Conservation (phyloP, 53 echinoderm and acorn worm genomes). For the Astropecten irregularis region DNA sequence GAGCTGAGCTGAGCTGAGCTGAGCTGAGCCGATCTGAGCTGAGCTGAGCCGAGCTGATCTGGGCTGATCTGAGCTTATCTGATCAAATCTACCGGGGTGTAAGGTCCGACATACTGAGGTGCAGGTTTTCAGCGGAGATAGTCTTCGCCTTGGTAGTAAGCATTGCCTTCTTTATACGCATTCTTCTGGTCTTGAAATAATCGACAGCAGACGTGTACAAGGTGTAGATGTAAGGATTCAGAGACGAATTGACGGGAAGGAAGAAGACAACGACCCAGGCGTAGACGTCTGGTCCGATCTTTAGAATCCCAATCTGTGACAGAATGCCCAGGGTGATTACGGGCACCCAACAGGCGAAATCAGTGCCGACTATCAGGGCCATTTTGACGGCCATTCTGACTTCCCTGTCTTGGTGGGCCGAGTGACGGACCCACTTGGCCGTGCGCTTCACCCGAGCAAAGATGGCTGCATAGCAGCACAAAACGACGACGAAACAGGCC, state of each 20-base stretch:
- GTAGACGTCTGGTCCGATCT: background rate
- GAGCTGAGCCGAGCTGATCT: too few relatives aligned
- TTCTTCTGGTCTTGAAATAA: background rate
- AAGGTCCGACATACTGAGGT: background rate
- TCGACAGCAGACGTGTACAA: background rate
- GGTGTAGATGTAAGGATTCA: slow-evolving; percentile 1
- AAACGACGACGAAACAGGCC: slow-evolving; percentile 51
- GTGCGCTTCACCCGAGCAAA: slow-evolving; percentile 56
- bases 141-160: background rate
- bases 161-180: background rate
- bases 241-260: background rate
- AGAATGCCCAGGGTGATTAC: slow-evolving; percentile 71
- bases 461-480: slow-evolving; percentile 49
- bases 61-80: too few relatives aligned
- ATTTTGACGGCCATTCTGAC: too few relatives aligned
- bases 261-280: background rate
- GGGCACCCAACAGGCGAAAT: slow-evolving; percentile 75
- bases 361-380: slow-evolving; percentile 66
- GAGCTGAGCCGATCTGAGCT: too few relatives aligned
- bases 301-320: slow-evolving; percentile 28
- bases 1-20: too few relatives aligned
- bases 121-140: background rate
- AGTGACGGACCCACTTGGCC: slow-evolving; percentile 24
- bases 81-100: too few relatives aligned
- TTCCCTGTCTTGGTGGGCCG: slow-evolving; percentile 13